Evolutionary conservation across 2,113 vertebrate genomes (phyloP), one percentile per base, ranked within the genome.

Genomic region (Gymnocephalus cernua): DNA sequence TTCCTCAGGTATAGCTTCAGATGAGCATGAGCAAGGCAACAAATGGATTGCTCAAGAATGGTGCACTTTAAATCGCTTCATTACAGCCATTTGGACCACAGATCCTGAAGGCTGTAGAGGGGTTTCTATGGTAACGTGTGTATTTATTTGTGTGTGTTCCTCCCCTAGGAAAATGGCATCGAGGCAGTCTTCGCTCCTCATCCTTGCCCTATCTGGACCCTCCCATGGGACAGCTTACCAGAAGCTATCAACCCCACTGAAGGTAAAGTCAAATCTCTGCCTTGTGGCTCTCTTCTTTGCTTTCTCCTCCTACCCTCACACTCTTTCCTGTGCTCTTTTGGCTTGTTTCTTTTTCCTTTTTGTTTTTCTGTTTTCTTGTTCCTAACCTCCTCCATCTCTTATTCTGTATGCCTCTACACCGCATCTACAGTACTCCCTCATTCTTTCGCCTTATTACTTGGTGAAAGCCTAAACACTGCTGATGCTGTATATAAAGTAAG

Each of bases 181-280:
- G 94, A 97, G 86, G 96, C 96, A 4, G 89, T 92, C 27, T 98
- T 97, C 89, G 93, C 95, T 80, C 92, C 95, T 53, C 97, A 99
- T 91, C 98, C 98, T 0, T 96, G 93, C 84, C 96, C 97, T 61
- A 73, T 11, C 27, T 97, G 97, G 96, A 95, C 94, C 2, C 88
- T 99, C 79, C 96, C 97, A 5, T 99, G 98, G 98, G 93, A 94
- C 56, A 92, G 21, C 78, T 94, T 99, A 53, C 98, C 98, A 68
- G 88, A 88, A 77, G 96, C 97, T 18, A 97, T 97, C 86, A 97
- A 92, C 92, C 98, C 98, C 78, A 96, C 95, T 73, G 97, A 99
- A 96, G 98, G 98, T 99, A 91, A 95, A 92, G 95, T 95, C 95
- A 75, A 4, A 80, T 65, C n/a, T 66, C 48, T 68, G 27, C 73